phyloP scores from a whole-genome alignment of 2,113 vertebrate genomes.

The Azemiops feae region DNA sequence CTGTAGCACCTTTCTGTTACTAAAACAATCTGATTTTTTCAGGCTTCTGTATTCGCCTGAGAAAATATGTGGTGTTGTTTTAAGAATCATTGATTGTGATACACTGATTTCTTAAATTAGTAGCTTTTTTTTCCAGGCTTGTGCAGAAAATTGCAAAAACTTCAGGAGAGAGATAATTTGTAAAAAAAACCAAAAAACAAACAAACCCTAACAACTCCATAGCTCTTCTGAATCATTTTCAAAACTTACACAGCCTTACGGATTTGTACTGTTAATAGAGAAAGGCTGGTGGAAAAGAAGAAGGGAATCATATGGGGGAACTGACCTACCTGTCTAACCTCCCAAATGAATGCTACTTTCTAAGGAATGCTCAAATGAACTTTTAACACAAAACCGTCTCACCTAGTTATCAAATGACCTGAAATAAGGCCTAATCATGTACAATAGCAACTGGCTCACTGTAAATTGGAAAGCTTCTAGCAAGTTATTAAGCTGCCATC shows the following conservation, averaged over 20 bases:
- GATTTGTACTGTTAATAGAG: neutral
- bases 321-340: neutral
- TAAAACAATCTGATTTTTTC: neutral
- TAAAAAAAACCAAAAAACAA: too few species aligned
- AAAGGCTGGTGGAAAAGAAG: neutral
- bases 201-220: too few species aligned
- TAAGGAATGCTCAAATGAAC: conserved; percentile 49
- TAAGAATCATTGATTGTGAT: neutral
- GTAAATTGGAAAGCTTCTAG: conserved; percentile 20
- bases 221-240: neutral
- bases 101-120: neutral
- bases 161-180: neutral
- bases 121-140: neutral
- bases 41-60: neutral
- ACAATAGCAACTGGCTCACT: conserved; percentile 48
- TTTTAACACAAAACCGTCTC: conserved; percentile 29
- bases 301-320: neutral
- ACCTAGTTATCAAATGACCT: conserved; percentile 63
- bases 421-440: conserved; percentile 55
- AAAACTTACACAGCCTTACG: neutral
- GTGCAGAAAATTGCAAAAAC: neutral
- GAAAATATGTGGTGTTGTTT: neutral
- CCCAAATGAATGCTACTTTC: neutral
- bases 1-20: neutral
- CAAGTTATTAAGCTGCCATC: conserved; percentile 41